Evolutionary conservation across 2,113 vertebrate species (phyloP), one percentile per base, ranked within the genome.

Genomic region (Bos javanicus): DNA sequence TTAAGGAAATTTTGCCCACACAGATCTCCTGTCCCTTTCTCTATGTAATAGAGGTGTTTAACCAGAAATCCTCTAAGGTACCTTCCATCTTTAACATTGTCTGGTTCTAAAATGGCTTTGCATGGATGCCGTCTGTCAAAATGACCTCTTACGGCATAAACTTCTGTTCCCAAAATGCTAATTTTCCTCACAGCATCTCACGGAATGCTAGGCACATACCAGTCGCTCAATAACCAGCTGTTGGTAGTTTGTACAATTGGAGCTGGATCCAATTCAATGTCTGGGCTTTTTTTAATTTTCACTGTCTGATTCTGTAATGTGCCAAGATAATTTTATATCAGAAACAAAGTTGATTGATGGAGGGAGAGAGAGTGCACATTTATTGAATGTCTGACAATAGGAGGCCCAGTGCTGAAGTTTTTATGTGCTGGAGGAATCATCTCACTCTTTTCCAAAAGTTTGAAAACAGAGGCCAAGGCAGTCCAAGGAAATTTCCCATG

Each of bases 241-340:
- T 95, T 97, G 71, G 78, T 87, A 91, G 95, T 93, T 97, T 98
- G 85, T 84, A 90, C 85, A 93, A 80, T 92, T 7, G 60, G 95
- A 83, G 10, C n/a, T 94, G 67, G 88, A 91, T 95, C 36, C 81
- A 90, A 16, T 91, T 97, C 88, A 87, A 2, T 81, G 86, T 96
- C 96, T 96, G 50, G 54, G 87, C 9, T 87, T 95, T 62, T 48
- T 87, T 71, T 43, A 74, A 39, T 76, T 97, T 92, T 87, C 96
- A 93, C 87, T 96, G 74, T 97, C 85, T 96, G 88, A 94, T 90
- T 96, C 59, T 59, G 39, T 94, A 84, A 93, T 89, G 86, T 46
- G 21, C 83, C 78, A 87, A 96, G 93, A 95, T 83, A 81, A 91
- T 97, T 97, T 97, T 97, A 74, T 94, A 94, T 87, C 76, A 85